phyloP scores from a whole-genome alignment of 1,140 invertebrate genomes.

The Parapsyche elsis region DNA sequence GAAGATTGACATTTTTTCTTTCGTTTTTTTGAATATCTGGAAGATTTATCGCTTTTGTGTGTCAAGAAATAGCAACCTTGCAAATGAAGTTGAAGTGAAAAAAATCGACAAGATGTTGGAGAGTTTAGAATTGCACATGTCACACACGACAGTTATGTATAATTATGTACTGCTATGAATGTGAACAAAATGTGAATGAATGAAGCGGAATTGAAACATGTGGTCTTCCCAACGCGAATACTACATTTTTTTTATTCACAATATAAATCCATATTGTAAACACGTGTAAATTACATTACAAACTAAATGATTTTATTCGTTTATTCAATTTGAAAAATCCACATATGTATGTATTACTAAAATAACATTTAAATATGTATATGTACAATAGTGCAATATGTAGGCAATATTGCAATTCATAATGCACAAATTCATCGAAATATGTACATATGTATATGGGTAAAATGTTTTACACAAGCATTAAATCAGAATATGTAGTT shows the following conservation, averaged over 20 bases:
- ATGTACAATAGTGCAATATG: no score
- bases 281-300: conserved; percentile 17
- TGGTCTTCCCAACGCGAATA: conserved; percentile 11
- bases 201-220: conserved; percentile 13
- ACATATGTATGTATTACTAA: no score
- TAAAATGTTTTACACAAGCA: no score
- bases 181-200: conserved; percentile 29
- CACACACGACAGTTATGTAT: not conserved
- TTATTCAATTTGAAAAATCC: no score
- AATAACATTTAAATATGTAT: no score
- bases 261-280: conserved; percentile 7
- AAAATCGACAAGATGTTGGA: conserved; percentile 20
- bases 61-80: conserved; percentile 10
- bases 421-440: no score
- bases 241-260: not conserved
- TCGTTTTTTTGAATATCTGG: not conserved
- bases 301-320: no score
- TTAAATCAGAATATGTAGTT: no score
- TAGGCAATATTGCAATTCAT: no score
- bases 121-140: conserved; percentile 16
- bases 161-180: conserved; percentile 11
- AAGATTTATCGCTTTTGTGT: conserved; percentile 23
- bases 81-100: not conserved
- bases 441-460: no score
- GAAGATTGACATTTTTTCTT: not conserved